Evolutionary conservation across 2,888 invertebrate genomes (phyloP).

Genomic region (Aplocera efformata): DNA sequence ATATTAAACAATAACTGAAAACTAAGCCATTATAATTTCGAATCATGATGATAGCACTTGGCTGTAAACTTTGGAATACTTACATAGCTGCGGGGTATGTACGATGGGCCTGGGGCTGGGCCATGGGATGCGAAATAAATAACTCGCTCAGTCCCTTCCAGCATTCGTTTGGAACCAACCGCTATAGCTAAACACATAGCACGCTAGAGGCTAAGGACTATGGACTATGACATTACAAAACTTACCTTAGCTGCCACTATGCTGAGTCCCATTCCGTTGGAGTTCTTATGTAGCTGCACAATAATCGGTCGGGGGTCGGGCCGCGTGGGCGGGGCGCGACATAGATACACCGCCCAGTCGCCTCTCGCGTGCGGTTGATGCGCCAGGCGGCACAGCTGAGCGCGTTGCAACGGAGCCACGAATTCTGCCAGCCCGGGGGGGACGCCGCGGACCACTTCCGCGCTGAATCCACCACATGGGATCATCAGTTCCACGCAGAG

Average conservation of each 20-base stretch:
- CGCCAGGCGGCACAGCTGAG: conserved; percentile 93
- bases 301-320: conserved; percentile 82
- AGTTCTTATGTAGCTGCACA: conserved; percentile 95
- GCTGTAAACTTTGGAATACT: too few relatives aligned
- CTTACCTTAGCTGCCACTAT: conserved; percentile 98
- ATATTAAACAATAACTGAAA: too few relatives aligned
- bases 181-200: too few relatives aligned
- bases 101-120: too few relatives aligned
- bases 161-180: too few relatives aligned
- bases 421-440: conserved; percentile 96
- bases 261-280: conserved; percentile 98
- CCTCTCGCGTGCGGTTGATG: conserved; percentile 95
- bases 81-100: too few relatives aligned
- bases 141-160: too few relatives aligned
- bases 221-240: too few relatives aligned
- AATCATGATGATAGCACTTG: too few relatives aligned
- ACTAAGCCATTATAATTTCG: too few relatives aligned
- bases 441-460: conserved; percentile 96
- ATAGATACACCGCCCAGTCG: conserved; percentile 97
- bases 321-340: conserved; percentile 83
- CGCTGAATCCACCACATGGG: conserved; percentile 98
- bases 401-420: conserved; percentile 89
- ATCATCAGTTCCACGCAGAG: conserved; percentile 94
- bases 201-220: too few relatives aligned
- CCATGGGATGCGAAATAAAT: too few relatives aligned